Evolutionary conservation across 1,140 invertebrate species (phyloP).

Genomic region (Calephelis nemesis): DNA sequence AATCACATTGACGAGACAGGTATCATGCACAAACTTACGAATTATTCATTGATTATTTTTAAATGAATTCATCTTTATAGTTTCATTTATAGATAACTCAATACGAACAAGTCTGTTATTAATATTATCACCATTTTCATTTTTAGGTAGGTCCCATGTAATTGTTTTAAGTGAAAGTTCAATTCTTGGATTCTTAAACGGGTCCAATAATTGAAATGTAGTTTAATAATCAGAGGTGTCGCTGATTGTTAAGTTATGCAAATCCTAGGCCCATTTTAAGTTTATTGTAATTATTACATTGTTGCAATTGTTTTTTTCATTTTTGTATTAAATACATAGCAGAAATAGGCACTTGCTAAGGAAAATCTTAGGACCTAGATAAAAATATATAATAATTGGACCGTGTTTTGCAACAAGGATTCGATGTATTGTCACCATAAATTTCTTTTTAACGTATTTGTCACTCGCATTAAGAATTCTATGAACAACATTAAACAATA

Average conservation of each 20-base stretch:
- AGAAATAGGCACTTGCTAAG: no score
- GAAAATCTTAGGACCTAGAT: no score
- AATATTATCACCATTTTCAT: constrained; percentile 29
- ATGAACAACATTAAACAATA: no score
- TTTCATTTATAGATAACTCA: constrained; percentile 34
- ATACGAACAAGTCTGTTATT: constrained; percentile 60
- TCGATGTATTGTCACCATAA: no score
- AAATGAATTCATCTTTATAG: constrained; percentile 32
- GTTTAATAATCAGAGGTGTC: constrained; percentile 5
- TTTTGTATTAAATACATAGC: no score
- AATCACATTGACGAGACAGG: constrained; percentile 59
- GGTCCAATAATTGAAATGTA: constrained; percentile 54
- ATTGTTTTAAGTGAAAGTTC: constrained; percentile 76
- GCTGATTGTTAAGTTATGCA: constrained; percentile 1
- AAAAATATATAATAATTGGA: no score
- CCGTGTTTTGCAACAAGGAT: no score
- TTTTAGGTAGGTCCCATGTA: constrained; percentile 75
- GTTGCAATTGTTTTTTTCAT: no score
- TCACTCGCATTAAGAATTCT: no score
- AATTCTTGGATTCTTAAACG: constrained; percentile 67
- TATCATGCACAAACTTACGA: constrained; percentile 72
- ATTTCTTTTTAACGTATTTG: no score
- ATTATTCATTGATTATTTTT: constrained; percentile 57
- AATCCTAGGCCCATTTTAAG: not conserved
- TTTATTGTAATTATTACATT: no score